Conservation (phyloP, 1,140 invertebrate species). For the Lineus longissimus region DNA sequence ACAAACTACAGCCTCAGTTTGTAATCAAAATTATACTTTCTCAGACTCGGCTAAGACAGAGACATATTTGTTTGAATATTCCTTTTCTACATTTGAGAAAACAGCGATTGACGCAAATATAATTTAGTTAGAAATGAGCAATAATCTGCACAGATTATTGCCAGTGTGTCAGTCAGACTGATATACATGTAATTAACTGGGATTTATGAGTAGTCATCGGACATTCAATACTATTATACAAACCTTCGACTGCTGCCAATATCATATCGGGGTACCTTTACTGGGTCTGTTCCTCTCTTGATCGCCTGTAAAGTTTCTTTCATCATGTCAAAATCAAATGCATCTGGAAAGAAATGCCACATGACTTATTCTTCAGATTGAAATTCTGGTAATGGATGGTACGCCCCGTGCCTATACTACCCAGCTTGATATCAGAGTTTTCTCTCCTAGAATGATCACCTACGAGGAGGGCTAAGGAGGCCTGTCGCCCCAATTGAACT, state of each 20-base stretch:
- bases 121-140: not conserved
- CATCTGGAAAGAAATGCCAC: constrained; percentile 36
- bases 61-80: constrained; percentile 3
- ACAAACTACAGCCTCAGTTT: constrained; percentile 6
- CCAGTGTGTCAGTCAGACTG: not conserved
- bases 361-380: not conserved
- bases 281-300: constrained; percentile 70
- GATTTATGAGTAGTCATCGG: not conserved
- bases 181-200: not conserved
- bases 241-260: constrained; percentile 81
- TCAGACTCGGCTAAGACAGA: not conserved
- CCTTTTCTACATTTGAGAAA: constrained; percentile 5
- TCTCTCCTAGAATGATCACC: too few relatives aligned
- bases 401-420: too few relatives aligned
- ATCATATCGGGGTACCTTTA: constrained; percentile 86
- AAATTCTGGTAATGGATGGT: not conserved
- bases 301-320: constrained; percentile 75
- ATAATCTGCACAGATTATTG: not conserved
- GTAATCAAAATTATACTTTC: not conserved
- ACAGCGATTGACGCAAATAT: not conserved
- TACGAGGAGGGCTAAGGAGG: not conserved
- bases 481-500: not conserved
- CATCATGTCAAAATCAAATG: constrained; percentile 75
- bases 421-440: too few relatives aligned
- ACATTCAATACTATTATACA: constrained; percentile 34